Conservation (phyloP, 2,888 invertebrate genomes). For the Acrocyrtus sp. region DNA sequence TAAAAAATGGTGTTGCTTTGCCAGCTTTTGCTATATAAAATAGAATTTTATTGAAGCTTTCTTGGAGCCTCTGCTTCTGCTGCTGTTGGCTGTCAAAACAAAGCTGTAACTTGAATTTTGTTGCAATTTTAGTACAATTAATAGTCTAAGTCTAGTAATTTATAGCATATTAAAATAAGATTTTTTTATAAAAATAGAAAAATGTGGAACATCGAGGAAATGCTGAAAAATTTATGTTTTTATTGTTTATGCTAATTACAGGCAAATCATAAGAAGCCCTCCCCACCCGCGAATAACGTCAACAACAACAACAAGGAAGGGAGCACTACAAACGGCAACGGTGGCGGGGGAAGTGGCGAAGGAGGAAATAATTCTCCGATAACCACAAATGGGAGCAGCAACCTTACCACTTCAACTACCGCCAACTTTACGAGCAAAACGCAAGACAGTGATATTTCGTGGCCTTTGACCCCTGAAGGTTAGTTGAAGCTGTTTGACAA, state of each 20-base stretch:
- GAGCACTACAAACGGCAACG: slow-evolving; percentile 27
- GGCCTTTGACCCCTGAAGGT: slow-evolving; percentile 63
- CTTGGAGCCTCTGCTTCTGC: too few species aligned
- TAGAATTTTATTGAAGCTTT: neutral
- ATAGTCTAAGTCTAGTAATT: too few species aligned
- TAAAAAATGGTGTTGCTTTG: neutral
- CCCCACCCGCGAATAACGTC: slow-evolving; percentile 50
- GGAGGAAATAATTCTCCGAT: slow-evolving; percentile 39
- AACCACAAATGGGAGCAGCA: slow-evolving; percentile 44
- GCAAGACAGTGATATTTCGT: slow-evolving; percentile 61
- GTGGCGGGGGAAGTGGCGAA: slow-evolving; percentile 39
- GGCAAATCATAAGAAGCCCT: slow-evolving; percentile 59
- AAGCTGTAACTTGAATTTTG: too few species aligned
- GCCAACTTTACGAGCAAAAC: slow-evolving; percentile 53
- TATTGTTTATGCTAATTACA: slow-evolving; percentile 24
- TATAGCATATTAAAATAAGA: too few species aligned
- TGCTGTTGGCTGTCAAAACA: too few species aligned
- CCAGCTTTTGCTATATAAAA: neutral
- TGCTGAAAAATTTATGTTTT: neutral
- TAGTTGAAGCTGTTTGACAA: slow-evolving; percentile 13
- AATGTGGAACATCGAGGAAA: neutral
- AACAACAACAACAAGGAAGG: slow-evolving; percentile 54
- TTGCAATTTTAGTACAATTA: too few species aligned
- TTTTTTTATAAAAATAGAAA: too few species aligned
- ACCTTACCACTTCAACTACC: slow-evolving; percentile 51